A percentile compares a stretch with the other conserved stretches of the same genome.
Evolutionary conservation across 2,888 invertebrate genomes (phyloP).

Genomic region (Pristionchus exspectatus): DNA sequence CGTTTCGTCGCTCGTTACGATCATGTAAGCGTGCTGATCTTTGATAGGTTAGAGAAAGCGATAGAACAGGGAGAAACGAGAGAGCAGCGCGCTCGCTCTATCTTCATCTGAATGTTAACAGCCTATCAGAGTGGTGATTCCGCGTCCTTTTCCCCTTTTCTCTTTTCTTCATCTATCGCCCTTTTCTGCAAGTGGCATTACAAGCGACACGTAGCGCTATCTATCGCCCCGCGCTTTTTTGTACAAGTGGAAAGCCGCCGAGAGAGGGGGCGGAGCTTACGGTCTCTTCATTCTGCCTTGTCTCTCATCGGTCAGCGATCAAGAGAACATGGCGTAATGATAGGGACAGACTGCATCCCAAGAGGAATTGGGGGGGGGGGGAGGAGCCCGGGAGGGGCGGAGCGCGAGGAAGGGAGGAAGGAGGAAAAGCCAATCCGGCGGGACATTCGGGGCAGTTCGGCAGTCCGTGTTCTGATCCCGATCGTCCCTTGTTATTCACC

Average conservation of each 20-base stretch:
- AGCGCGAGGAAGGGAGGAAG: neutral
- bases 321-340: no score
- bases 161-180: neutral
- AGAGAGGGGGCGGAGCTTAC: neutral
- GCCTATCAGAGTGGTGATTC: constrained; percentile 12
- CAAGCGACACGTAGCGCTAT: neutral
- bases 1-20: neutral
- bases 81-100: neutral
- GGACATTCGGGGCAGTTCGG: neutral
- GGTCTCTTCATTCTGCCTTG: neutral
- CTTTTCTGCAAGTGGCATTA: neutral
- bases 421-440: neutral
- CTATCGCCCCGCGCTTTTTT: neutral
- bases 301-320: no score
- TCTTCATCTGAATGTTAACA: neutral
- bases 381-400: neutral
- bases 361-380: neutral
- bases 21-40: neutral
- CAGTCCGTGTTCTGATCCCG: neutral
- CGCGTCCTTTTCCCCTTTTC: neutral
- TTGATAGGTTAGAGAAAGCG: neutral
- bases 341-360: neutral
- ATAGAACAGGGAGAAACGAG: neutral
- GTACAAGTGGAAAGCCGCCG: neutral
- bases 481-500: no score